Percentiles rank a stretch among this genome's conserved stretches.
These are phyloP conservation scores for Tachyglossus aculeatus DNA, from an alignment of 2,797 vertebrate species.

Conservation along the genomic window DNA sequence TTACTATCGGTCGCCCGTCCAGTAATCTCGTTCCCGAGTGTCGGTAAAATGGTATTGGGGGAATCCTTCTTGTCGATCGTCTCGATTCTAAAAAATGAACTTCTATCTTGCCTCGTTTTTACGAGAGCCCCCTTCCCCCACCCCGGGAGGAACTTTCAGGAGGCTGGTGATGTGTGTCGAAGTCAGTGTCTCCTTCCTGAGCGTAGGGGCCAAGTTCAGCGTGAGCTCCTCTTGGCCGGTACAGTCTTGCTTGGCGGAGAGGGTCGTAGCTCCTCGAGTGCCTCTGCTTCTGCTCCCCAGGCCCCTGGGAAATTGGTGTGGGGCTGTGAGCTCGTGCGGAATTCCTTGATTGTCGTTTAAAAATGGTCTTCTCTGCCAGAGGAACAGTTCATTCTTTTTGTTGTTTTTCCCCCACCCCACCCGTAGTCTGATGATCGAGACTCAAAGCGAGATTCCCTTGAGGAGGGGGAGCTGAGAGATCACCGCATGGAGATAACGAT, in stretches of 20 bases:
- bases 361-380: neutral
- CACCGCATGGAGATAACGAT: conserved; percentile 99
- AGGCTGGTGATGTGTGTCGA: too few relatives aligned
- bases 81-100: too few relatives aligned
- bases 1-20: neutral
- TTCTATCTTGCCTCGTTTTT: too few relatives aligned
- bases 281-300: neutral
- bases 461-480: conserved; percentile 98
- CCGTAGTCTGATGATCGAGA: conserved; percentile 96
- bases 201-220: too few relatives aligned
- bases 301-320: neutral
- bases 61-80: too few relatives aligned
- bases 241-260: too few relatives aligned
- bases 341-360: neutral
- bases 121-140: too few relatives aligned
- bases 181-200: too few relatives aligned
- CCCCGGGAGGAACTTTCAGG: too few relatives aligned
- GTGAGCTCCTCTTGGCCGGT: too few relatives aligned
- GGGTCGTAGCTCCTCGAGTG: too few relatives aligned
- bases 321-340: neutral
- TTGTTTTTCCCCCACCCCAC: accelerated
- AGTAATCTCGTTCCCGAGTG: neutral
- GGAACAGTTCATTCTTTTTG: neutral
- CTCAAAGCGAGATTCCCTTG: conserved; percentile 94
- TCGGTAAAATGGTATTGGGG: neutral